Percentiles rank a stretch among this genome's conserved stretches.
Evolutionary conservation across 2,888 invertebrate species (phyloP).

Genomic region (Neelides folsomi): DNA sequence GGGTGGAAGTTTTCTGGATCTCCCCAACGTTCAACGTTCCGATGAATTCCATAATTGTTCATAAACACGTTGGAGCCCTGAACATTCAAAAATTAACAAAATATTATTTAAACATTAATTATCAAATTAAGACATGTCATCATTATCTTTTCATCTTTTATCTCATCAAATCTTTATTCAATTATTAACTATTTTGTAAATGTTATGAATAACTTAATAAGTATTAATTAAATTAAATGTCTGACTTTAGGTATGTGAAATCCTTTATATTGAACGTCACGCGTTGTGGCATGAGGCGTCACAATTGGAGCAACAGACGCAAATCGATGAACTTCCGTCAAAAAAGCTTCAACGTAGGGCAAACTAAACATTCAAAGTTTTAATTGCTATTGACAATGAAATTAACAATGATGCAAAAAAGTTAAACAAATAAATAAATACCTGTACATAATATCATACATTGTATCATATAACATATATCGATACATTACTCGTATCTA

Average conservation of each 20-base stretch:
- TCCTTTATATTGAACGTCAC: conserved; percentile 12
- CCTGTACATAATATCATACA: no score
- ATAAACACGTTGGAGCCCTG: conserved; percentile 17
- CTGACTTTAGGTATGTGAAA: conserved; percentile 16
- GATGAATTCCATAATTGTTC: conserved; percentile 21
- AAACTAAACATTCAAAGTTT: conserved; percentile 9
- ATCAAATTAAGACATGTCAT: no score
- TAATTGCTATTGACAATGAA: not conserved
- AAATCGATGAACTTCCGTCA: conserved; percentile 17
- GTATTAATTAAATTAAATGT: no score
- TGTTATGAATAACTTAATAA: no score
- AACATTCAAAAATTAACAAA: not conserved
- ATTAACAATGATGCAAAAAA: not conserved
- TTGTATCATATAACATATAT: no score
- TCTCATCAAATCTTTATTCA: no score
- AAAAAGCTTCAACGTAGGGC: conserved; percentile 13
- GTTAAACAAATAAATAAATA: not conserved
- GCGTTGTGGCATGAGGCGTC: conserved; percentile 17
- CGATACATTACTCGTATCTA: no score
- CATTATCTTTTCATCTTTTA: no score
- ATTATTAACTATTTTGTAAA: no score
- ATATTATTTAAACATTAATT: not conserved
- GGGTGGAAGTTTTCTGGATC: conserved; percentile 12
- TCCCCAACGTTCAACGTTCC: conserved; percentile 15
- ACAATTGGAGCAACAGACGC: conserved; percentile 22